phyloP scores from a whole-genome alignment of 2,797 vertebrate species.

The Crenuchus spilurus region DNA sequence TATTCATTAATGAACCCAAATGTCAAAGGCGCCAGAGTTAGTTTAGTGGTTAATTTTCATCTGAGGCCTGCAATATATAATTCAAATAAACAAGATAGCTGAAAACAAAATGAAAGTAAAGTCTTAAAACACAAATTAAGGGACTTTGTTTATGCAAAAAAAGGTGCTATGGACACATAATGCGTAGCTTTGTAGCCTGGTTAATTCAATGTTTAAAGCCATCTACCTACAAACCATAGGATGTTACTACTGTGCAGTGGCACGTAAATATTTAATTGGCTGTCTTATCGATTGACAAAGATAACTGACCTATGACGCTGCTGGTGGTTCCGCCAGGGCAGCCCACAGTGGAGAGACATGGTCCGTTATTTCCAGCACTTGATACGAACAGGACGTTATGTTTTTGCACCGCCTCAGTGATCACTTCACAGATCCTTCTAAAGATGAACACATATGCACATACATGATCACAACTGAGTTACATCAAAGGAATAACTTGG shows the following conservation, averaged over 20 bases:
- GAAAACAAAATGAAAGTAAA: not conserved
- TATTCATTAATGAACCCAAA: too few relatives aligned
- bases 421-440: slow-evolving; percentile 98
- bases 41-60: too few relatives aligned
- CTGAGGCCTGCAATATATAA: too few relatives aligned
- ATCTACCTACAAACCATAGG: not conserved
- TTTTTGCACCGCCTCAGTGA: slow-evolving; percentile 97
- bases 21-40: too few relatives aligned
- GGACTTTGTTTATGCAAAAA: not conserved
- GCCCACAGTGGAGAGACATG: slow-evolving; percentile 96
- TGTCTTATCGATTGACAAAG: not conserved
- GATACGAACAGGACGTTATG: slow-evolving; percentile 96
- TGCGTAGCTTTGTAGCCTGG: too few relatives aligned
- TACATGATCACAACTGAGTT: not conserved
- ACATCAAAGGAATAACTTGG: too few relatives aligned
- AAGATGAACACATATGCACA: not conserved
- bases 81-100: too few relatives aligned
- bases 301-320: slow-evolving; percentile 89
- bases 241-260: not conserved
- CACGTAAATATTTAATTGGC: not conserved
- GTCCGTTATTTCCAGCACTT: slow-evolving; percentile 97
- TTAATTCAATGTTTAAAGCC: not conserved
- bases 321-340: slow-evolving; percentile 96
- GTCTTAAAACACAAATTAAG: too few relatives aligned
- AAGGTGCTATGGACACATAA: too few relatives aligned